phyloP scores from a whole-genome alignment of 1,140 invertebrate genomes.

The Microvelia longipes region DNA sequence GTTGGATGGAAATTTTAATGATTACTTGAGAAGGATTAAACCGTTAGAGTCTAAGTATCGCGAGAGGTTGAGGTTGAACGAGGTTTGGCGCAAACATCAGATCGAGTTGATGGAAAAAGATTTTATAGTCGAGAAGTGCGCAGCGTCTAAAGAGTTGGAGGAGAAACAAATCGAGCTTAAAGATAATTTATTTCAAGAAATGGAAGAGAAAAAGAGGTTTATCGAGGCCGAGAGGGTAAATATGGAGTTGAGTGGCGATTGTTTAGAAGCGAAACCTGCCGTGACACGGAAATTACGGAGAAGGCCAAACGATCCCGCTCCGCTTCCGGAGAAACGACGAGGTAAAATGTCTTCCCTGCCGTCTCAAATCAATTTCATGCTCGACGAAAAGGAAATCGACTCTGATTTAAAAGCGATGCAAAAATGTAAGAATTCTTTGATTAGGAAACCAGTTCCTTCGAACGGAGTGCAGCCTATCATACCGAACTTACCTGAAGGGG shows the following conservation, averaged over 20 bases:
- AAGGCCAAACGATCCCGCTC: slow-evolving; percentile 81
- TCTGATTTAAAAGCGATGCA: slow-evolving; percentile 72
- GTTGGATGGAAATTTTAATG: slow-evolving; percentile 68
- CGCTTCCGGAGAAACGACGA: slow-evolving; percentile 62
- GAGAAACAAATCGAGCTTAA: slow-evolving; percentile 85
- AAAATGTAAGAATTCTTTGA: slow-evolving; percentile 40
- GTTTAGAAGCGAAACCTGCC: slow-evolving; percentile 41
- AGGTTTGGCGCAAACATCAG: slow-evolving; percentile 67
- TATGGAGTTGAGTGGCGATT: slow-evolving; percentile 64
- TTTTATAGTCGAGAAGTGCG: slow-evolving; percentile 72
- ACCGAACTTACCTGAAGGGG: slow-evolving; percentile 9
- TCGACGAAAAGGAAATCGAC: slow-evolving; percentile 81
- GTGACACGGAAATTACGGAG: slow-evolving; percentile 74
- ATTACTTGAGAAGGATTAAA: slow-evolving; percentile 66
- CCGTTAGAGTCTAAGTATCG: slow-evolving; percentile 60
- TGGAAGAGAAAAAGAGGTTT: slow-evolving; percentile 79
- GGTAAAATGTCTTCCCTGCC: slow-evolving; percentile 49
- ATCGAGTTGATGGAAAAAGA: slow-evolving; percentile 74
- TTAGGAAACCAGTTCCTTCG: slow-evolving; percentile 35
- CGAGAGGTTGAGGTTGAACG: slow-evolving; percentile 53
- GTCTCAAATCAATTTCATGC: slow-evolving; percentile 64
- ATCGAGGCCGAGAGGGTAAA: slow-evolving; percentile 75
- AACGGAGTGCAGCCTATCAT: slow-evolving; percentile 22
- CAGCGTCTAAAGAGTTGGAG: slow-evolving; percentile 80
- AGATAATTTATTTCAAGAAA: slow-evolving; percentile 75